Percentiles rank a stretch among this genome's conserved stretches.
These are phyloP conservation scores for Eudasyphora cyanicolor DNA, from an alignment of 2,888 invertebrate genomes.

Conservation along the genomic window DNA sequence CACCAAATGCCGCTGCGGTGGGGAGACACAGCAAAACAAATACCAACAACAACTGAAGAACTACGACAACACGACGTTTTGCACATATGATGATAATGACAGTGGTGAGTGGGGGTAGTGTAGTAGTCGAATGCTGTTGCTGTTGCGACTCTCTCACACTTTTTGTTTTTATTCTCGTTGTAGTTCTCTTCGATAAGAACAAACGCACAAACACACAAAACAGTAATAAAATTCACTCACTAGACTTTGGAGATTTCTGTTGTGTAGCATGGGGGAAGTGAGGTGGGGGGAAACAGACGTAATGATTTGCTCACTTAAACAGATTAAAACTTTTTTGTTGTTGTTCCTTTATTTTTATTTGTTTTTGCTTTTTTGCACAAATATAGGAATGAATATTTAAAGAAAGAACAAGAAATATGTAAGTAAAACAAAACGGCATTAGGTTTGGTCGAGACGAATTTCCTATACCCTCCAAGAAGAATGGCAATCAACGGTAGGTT, in stretches of 20 bases:
- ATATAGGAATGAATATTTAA: neutral
- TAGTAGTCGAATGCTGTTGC: neutral
- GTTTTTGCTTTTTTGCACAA: neutral
- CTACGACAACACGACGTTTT: conserved; percentile 62
- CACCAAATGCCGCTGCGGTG: conserved; percentile 1
- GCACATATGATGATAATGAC: conserved; percentile 40
- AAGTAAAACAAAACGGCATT: neutral
- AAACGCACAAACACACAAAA: neutral
- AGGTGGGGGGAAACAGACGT: neutral
- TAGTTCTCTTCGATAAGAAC: neutral
- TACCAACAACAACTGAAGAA: conserved; percentile 40
- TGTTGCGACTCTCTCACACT: neutral
- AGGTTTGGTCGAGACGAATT: too few relatives aligned
- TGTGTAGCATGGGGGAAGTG: neutral
- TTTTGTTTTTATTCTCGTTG: neutral
- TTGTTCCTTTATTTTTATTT: neutral
- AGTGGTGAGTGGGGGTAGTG: conserved; percentile 30
- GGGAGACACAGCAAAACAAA: conserved; percentile 22
- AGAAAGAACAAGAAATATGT: neutral
- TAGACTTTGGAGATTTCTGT: neutral
- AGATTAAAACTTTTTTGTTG: neutral
- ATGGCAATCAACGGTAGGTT: too few relatives aligned
- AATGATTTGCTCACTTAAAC: neutral
- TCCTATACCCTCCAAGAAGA: too few relatives aligned
- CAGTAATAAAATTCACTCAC: neutral